Base-by-base conservation (phyloP, 2,888 invertebrate species). In the Spisula subtruncata region DNA sequence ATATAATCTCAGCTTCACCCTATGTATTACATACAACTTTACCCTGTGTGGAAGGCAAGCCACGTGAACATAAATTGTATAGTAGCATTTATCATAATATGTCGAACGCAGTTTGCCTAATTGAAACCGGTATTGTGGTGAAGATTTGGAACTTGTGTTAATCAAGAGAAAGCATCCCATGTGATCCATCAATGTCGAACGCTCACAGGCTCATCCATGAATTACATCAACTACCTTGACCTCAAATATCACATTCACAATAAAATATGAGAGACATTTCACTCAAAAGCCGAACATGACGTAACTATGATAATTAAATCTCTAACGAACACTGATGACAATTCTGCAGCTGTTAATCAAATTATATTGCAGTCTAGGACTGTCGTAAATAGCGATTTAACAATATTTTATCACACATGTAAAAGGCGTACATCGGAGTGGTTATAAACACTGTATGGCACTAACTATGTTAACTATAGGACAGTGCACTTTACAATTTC, bases 151-250 rank as follows among this genome's bases (percentile, higher is more conserved):
- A 75, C 79, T 51, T 41, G 56, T 85, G 75, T 75, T 80, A 85
- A 85, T 85, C 85, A 85, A 85, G 85, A 48, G 20, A 80, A 80
- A 56, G 35, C 54, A 29, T 80, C 79, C 35, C 51, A n/a, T 29
- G 46, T 41, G 41, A 85, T 80, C 85, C 80, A 85, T 85, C 80
- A 85, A 85, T 54, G 85, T 85, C 85, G 56, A 32, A 41, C n/a
- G 41, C 54, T 51, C 85, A 80, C 75, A 16, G 35, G 35, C 75
- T 75, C 75, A 25, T 35, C 16, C 75, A 75, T 18, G 75, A 75
- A 75, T 35, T 75, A 35, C 75, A 16, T 2, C 16, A 18, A 2
- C 35, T 32, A 35, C 35, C 75, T 35, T 75, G 35, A 32, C 29
- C 75, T 75, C 35, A 18, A 35, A 14, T 35, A 35, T 35, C 25